Conservation (phyloP, 2,888 invertebrate genomes). For the Dryobota labecula region DNA sequence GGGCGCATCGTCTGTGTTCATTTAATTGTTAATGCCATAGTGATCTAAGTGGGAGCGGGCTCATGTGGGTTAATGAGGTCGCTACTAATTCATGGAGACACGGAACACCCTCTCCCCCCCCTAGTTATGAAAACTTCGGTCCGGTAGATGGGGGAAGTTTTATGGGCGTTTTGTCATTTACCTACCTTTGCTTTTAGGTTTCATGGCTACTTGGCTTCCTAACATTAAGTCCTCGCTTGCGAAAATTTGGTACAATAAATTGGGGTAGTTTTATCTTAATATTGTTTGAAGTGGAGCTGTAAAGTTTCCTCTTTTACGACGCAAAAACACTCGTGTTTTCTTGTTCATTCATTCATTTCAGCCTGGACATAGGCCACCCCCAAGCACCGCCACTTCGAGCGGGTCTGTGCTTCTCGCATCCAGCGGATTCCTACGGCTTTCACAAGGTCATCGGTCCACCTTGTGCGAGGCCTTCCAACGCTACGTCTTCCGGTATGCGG, state of each 20-base stretch:
- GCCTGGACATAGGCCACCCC: no score
- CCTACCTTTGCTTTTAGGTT: constrained; percentile 72
- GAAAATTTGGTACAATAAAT: constrained; percentile 67
- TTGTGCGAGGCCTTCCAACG: no score
- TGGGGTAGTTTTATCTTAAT: constrained; percentile 51
- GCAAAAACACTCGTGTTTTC: constrained; percentile 25
- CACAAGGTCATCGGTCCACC: no score
- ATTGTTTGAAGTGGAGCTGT: constrained; percentile 39
- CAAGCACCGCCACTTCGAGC: no score
- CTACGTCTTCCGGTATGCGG: no score
- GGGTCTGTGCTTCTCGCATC: no score
- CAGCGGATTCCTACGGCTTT: no score
- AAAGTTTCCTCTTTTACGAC: constrained; percentile 39
- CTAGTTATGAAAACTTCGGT: constrained; percentile 76
- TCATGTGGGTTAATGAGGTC: constrained; percentile 88
- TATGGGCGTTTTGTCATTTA: constrained; percentile 71
- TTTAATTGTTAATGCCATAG: constrained; percentile 86
- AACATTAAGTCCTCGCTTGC: constrained; percentile 59
- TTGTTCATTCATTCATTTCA: no score
- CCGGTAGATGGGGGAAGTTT: constrained; percentile 72
- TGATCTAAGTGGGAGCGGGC: constrained; percentile 79
- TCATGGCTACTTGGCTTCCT: constrained; percentile 68
- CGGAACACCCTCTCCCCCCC: constrained; percentile 72
- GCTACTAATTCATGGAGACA: constrained; percentile 85
- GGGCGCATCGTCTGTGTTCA: constrained; percentile 74